Base-by-base conservation (phyloP, 2,113 vertebrate species). In the Megalops atlanticus region DNA sequence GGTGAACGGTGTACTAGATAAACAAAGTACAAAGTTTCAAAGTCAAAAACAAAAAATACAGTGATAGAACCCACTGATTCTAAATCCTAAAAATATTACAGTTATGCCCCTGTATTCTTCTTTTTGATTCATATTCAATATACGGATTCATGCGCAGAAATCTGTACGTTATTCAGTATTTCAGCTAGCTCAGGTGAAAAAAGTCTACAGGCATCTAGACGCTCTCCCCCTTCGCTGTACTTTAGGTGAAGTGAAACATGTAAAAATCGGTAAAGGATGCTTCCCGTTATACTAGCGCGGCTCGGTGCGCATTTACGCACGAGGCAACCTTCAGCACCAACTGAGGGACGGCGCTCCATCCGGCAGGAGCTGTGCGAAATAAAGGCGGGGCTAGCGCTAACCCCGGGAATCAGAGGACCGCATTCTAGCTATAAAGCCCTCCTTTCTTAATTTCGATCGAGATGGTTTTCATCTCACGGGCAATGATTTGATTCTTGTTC, bases 341-440 rank as follows among this genome's bases (percentile, higher is more conserved):
- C 77, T 76, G 82, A 88, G 84, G 80, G 74, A 72, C 82, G 49
- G 64, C 10, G 0, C 72, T 64, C 58, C 2, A 38, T 74, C 82
- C 83, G 83, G 85, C 71, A 81, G 82, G 81, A 84, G 83, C 54
- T 24, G 85, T 41, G 27, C 6, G 43, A 74, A 69, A 70, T 86
- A 78, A 80, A 92, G 92, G 93, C 92, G 92, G 89, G 86, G 91
- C 91, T 91, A 88, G 80, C 71, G 86, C 80, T 81, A 87, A 89
- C 43, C 78, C 79, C 4, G 35, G 77, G 43, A 75, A 80, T 69
- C 33, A 76, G n/a, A 58, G 31, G n/a, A 2, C 58, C 31, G 21
- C 14, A 64, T 64, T 64, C 11, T 64, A 27, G 6, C n/a, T 31
- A 24, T 31, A 31, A 64, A 27, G 3, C 0, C 7, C 8, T 64